Percentiles rank a stretch among this genome's conserved stretches.
Conservation (phyloP, 2,888 invertebrate genomes). For the Lasioglossum morio region DNA sequence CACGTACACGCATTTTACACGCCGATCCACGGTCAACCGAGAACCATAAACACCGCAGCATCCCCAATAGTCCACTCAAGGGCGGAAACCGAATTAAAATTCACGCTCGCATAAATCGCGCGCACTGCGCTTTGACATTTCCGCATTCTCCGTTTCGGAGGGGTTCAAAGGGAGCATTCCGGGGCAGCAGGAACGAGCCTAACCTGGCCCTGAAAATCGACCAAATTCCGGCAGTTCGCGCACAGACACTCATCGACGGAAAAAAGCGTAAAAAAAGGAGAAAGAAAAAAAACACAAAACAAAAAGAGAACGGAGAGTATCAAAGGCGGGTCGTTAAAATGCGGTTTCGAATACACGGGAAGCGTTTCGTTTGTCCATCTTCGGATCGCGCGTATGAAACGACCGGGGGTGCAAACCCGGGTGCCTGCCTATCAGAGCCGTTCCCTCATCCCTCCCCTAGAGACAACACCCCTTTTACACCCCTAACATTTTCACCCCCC, state of each 20-base stretch:
- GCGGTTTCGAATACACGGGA: constrained; percentile 4
- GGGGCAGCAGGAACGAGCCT: neutral
- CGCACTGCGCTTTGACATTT: neutral
- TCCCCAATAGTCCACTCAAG: neutral
- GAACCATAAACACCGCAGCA: neutral
- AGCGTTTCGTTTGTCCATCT: constrained; percentile 32
- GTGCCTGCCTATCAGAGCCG: neutral
- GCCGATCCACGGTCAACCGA: neutral
- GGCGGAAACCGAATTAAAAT: neutral
- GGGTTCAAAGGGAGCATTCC: neutral
- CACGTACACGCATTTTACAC: neutral
- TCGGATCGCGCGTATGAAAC: constrained; percentile 11
- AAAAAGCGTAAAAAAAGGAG: neutral
- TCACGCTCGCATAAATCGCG: neutral
- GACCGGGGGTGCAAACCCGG: neutral
- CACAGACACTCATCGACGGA: neutral
- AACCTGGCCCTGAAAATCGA: neutral
- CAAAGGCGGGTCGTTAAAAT: constrained; percentile 7
- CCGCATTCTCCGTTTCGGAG: neutral
- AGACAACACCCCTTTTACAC: constrained; percentile 35
- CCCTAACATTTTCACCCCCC: neutral
- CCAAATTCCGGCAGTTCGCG: constrained; percentile 1
- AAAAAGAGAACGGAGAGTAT: neutral
- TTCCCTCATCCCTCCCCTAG: neutral
- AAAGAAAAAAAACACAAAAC: neutral